Conservation (phyloP, 2,113 vertebrate genomes). For the Rousettus leschenaultii region DNA sequence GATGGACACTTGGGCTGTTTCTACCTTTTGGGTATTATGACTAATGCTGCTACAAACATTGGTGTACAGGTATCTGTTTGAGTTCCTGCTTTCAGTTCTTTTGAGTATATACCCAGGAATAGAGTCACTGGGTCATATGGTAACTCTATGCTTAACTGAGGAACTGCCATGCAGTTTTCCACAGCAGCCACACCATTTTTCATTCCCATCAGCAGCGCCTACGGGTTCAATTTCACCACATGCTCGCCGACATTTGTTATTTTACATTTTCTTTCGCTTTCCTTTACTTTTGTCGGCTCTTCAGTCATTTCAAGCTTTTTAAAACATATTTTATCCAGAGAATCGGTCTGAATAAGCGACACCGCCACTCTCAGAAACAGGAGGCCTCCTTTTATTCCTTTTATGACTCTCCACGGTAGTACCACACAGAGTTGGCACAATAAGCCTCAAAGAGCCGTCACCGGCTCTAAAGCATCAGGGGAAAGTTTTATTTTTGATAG, state of each 20-base stretch:
- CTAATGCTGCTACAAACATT: neutral
- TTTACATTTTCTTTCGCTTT: neutral
- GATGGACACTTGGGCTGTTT: neutral
- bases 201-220: neutral
- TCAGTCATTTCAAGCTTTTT: neutral
- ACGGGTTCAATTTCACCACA: neutral
- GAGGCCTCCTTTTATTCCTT: neutral
- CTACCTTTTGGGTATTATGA: neutral
- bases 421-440: neutral
- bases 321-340: neutral
- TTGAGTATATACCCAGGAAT: neutral
- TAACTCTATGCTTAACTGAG: neutral
- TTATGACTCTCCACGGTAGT: neutral
- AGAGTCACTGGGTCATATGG: neutral
- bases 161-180: neutral
- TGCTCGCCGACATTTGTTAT: neutral
- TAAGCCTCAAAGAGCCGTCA: neutral
- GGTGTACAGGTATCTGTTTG: neutral
- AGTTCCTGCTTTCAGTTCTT: neutral
- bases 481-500: neutral
- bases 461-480: neutral
- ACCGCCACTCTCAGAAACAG: neutral
- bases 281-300: neutral
- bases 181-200: neutral
- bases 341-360: neutral